phyloP scores from a whole-genome alignment of 2,113 vertebrate species.

The Suricata suricatta region DNA sequence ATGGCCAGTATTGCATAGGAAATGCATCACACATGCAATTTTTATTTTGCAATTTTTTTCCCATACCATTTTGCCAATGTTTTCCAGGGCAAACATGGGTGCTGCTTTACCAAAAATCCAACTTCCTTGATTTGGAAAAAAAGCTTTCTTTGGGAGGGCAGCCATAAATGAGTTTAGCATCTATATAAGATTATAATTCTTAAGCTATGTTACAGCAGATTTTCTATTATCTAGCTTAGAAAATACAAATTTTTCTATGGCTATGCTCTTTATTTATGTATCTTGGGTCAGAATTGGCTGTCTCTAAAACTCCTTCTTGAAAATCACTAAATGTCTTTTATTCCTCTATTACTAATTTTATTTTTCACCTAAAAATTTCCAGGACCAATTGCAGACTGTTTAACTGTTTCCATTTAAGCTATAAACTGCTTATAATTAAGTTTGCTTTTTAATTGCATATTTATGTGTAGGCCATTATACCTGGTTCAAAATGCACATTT shows the following conservation, averaged over 20 bases:
- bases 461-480: not conserved
- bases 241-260: not conserved
- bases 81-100: not conserved
- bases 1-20: not conserved
- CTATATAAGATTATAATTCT: constrained; percentile 22
- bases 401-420: not conserved
- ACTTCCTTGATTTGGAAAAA: not conserved
- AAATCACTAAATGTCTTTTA: not conserved
- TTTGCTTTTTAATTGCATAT: constrained; percentile 30
- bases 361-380: constrained; percentile 39
- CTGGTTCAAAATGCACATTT: not conserved
- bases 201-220: not conserved
- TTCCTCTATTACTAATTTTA: constrained; percentile 23
- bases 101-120: not conserved
- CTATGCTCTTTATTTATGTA: not conserved
- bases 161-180: not conserved
- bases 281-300: not conserved
- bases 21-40: not conserved
- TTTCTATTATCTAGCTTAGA: not conserved
- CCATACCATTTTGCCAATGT: not conserved
- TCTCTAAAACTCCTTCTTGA: not conserved
- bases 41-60: not conserved
- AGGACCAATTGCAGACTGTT: not conserved
- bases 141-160: constrained; percentile 52
- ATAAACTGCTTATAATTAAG: constrained; percentile 44